Evolutionary conservation across 1,140 invertebrate species (phyloP).

Genomic region (Eumeta japonica): DNA sequence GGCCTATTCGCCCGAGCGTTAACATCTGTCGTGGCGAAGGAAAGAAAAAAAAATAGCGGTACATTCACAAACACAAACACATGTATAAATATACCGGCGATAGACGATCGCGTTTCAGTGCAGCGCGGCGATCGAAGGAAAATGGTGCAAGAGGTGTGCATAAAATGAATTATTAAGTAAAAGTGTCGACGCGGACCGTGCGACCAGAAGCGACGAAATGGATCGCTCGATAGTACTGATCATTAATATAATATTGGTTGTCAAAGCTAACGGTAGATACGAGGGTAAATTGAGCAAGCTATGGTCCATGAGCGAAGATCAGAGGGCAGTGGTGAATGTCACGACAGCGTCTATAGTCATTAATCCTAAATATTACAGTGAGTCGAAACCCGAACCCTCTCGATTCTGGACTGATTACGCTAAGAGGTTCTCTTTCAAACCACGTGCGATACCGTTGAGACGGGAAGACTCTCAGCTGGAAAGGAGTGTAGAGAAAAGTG

Average conservation of each 20-base stretch:
- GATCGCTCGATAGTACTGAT: no score
- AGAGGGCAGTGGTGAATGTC: conserved; percentile 29
- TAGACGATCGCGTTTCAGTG: conserved; percentile 46
- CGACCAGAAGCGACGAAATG: no score
- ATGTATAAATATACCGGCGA: conserved; percentile 50
- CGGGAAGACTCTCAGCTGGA: conserved; percentile 22
- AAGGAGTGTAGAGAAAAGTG: conserved; percentile 30
- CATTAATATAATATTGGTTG: no score
- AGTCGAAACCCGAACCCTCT: conserved; percentile 2
- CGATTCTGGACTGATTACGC: no score
- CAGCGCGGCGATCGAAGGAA: conserved; percentile 48
- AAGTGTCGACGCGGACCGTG: no score
- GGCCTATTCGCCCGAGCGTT: conserved; percentile 37
- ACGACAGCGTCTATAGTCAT: conserved; percentile 36
- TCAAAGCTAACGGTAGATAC: conserved; percentile 26
- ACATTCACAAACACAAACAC: conserved; percentile 49
- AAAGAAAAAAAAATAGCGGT: no score
- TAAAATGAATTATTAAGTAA: no score
- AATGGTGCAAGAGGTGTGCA: no score
- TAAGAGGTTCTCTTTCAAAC: conserved; percentile 32
- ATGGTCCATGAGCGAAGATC: conserved; percentile 24
- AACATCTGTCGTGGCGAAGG: no score
- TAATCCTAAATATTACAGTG: conserved; percentile 22
- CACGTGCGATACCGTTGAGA: conserved; percentile 30
- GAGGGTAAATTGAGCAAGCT: conserved; percentile 33